A percentile compares a stretch with the other conserved stretches of the same genome.
These are phyloP conservation scores for Gephyroberyx darwinii DNA, from an alignment of 2,797 vertebrate genomes.

Conservation along the genomic window DNA sequence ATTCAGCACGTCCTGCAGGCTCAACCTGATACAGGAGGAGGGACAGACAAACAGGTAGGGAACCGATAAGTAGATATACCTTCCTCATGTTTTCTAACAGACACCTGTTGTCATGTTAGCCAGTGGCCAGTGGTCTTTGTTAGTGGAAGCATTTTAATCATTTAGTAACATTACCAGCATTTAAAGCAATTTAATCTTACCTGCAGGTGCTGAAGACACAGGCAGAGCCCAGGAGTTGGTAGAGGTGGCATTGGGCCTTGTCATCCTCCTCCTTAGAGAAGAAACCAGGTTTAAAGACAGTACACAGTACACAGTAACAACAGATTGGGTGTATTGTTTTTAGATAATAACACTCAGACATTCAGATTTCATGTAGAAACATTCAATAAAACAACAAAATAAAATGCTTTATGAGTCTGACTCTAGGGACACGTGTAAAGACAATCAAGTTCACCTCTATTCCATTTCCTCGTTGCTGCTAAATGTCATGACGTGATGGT, in stretches of 20 bases:
- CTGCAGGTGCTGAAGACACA: slow-evolving; percentile 66
- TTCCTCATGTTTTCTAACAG: slow-evolving; percentile 44
- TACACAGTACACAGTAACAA: neutral
- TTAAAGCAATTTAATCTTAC: slow-evolving; percentile 50
- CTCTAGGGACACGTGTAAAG: neutral
- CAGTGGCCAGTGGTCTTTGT: slow-evolving; percentile 8
- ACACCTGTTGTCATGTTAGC: slow-evolving; percentile 25
- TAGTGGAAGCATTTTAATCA: neutral
- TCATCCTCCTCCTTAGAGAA: slow-evolving; percentile 68
- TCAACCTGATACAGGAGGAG: slow-evolving; percentile 55
- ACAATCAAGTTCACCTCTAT: slow-evolving; percentile 11
- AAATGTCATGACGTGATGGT: slow-evolving; percentile 40
- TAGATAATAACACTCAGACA: neutral
- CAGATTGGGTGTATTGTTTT: too few relatives aligned
- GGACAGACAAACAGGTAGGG: neutral
- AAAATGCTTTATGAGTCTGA: neutral
- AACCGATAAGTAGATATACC: neutral
- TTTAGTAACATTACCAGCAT: too few relatives aligned
- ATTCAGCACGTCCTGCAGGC: slow-evolving; percentile 63
- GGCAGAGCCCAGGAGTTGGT: slow-evolving; percentile 51
- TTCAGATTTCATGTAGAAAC: neutral
- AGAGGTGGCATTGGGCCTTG: slow-evolving; percentile 45
- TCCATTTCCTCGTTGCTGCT: slow-evolving; percentile 1
- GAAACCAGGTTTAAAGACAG: slow-evolving; percentile 4
- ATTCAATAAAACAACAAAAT: neutral